Percentiles rank a stretch among this genome's conserved stretches.
These are phyloP conservation scores for Malurus splendens DNA, from an alignment of 2,797 vertebrate genomes.

Conservation along the genomic window DNA sequence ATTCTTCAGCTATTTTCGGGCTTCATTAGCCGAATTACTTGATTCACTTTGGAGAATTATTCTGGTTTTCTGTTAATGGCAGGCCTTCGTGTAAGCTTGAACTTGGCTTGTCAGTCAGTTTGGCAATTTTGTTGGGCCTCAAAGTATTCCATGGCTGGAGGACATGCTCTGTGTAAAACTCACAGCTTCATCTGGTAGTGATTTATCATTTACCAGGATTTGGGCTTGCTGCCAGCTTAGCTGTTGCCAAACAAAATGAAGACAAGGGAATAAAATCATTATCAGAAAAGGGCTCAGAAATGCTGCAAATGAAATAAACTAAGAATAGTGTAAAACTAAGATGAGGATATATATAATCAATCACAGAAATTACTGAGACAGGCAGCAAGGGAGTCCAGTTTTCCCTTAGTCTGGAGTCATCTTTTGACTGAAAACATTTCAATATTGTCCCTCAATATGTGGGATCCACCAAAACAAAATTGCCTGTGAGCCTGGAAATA, in stretches of 20 bases:
- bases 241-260: slow-evolving; percentile 70
- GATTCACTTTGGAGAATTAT: slow-evolving; percentile 34
- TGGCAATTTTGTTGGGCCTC: slow-evolving; percentile 63
- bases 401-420: neutral
- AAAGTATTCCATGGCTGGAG: slow-evolving; percentile 58
- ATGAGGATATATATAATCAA: slow-evolving; percentile 12
- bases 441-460: neutral
- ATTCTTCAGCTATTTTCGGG: neutral
- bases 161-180: slow-evolving; percentile 68
- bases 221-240: slow-evolving; percentile 71
- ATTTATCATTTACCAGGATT: slow-evolving; percentile 78
- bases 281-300: slow-evolving; percentile 64
- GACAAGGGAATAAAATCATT: slow-evolving; percentile 73
- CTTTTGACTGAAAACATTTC: neutral
- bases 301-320: slow-evolving; percentile 62
- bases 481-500: neutral
- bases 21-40: neutral
- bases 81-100: slow-evolving; percentile 39
- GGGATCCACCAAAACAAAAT: slow-evolving; percentile 34
- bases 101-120: slow-evolving; percentile 54
- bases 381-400: neutral
- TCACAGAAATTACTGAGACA: neutral
- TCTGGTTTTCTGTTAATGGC: neutral
- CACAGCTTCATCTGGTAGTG: slow-evolving; percentile 79
- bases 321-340: slow-evolving; percentile 57